Evolutionary conservation across 2,797 vertebrate genomes (phyloP).

Genomic region (Mormyrus hasselquistii): DNA sequence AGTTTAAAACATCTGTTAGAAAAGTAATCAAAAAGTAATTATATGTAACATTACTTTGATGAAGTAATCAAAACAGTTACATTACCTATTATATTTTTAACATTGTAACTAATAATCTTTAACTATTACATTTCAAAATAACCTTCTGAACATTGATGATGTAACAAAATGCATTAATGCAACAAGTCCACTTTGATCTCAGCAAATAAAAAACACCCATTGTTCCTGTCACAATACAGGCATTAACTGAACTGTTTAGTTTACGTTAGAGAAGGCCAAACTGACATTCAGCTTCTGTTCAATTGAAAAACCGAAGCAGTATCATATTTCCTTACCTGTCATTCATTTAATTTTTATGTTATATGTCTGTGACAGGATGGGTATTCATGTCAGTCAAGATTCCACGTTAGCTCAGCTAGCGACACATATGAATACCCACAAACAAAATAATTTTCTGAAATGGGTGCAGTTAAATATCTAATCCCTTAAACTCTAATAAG

Average conservation of each 20-base stretch:
- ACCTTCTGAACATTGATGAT: not conserved
- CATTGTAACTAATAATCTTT: not conserved
- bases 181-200: not conserved
- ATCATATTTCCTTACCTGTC: not conserved
- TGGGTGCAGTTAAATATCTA: not conserved
- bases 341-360: not conserved
- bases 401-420: not conserved
- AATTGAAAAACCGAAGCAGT: not conserved
- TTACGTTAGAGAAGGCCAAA: not conserved
- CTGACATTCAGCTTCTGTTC: not conserved
- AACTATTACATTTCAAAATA: not conserved
- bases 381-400: not conserved
- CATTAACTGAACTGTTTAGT: not conserved
- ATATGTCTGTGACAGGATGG: not conserved
- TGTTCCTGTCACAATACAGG: not conserved
- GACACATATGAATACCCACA: not conserved
- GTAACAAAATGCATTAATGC: not conserved
- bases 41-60: not conserved
- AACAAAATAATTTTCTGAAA: not conserved
- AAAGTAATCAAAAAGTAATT: not conserved
- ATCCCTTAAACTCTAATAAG: not conserved
- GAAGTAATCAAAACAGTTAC: not conserved
- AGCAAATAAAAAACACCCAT: not conserved
- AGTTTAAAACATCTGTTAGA: not conserved
- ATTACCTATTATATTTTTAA: not conserved